These are phyloP conservation scores for Cryptotermes secundus DNA, from an alignment of 1,140 invertebrate species.

Conservation along the genomic window DNA sequence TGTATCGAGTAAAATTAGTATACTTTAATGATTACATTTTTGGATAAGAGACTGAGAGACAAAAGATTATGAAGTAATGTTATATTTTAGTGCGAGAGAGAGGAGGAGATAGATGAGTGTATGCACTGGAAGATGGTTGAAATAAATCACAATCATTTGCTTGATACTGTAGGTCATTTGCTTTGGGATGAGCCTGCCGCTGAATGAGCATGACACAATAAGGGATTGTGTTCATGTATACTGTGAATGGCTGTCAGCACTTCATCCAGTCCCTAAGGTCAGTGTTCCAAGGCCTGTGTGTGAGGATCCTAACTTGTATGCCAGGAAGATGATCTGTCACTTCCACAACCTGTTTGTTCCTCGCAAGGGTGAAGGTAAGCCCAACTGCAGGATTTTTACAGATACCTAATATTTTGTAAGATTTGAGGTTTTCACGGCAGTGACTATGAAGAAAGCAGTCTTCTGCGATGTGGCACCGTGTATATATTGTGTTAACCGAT, in stretches of 20 bases:
- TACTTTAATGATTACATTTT: too few relatives aligned
- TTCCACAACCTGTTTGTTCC: constrained; percentile 95
- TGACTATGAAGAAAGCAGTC: too few relatives aligned
- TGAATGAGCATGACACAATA: constrained; percentile 89
- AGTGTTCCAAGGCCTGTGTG: constrained; percentile 82
- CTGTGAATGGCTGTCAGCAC: constrained; percentile 91
- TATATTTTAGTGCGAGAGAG: too few relatives aligned
- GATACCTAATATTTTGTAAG: background rate
- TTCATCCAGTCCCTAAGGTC: constrained; percentile 77
- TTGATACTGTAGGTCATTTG: constrained; percentile 69
- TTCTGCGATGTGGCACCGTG: too few relatives aligned
- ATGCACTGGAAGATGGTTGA: too few relatives aligned
- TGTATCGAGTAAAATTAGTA: too few relatives aligned
- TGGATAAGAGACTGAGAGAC: too few relatives aligned
- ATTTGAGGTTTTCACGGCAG: too few relatives aligned
- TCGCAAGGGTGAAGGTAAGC: constrained; percentile 84
- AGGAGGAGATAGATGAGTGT: too few relatives aligned
- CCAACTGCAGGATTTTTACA: background rate
- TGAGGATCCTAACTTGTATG: constrained; percentile 89
- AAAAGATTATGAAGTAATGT: too few relatives aligned
- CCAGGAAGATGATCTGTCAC: constrained; percentile 87
- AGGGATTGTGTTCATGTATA: constrained; percentile 96
- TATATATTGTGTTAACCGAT: too few relatives aligned
- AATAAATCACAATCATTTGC: too few relatives aligned
- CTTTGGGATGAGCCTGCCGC: constrained; percentile 85